Base-by-base conservation (phyloP, 2,797 vertebrate species). In the Eulemur rubriventer region DNA sequence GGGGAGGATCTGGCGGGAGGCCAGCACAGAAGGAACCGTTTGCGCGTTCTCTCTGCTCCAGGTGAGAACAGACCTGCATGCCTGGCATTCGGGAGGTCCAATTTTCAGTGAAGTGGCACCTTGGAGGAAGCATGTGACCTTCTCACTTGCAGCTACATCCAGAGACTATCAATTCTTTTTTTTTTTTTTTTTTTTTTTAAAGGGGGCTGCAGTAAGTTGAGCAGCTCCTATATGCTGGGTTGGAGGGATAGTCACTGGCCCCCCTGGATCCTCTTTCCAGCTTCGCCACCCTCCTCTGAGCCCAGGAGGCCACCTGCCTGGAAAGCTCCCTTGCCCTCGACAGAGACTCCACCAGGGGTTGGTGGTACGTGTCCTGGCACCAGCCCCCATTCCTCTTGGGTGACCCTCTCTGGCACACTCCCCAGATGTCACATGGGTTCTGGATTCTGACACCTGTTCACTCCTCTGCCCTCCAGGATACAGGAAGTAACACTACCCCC, bases 1-100 rank as follows among this genome's bases (percentile, higher is more conserved):
- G 67, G 20, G 55, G 84, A 55, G 81, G 33, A 26, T 0, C 91
- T 97, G 97, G 96, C 91, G 9, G 46, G 89, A 17, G 46, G 91
- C 95, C 97, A 86, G 89, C 57, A 4, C 57, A 35, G 90, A 82
- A 16, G 57, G 87, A 38, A 3, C 67, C 81, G 1, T 73, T 65
- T 43, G 82, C 59, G 67, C n/a, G 26, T 35, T 82, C 30, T 76
- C 63, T 24, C 43, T 5, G 52, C 79, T 63, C 11, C 16, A 91
- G 93, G 94, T 88, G 95, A 87, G 83, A 13, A 43, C 85, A 72
- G 89, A 16, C 61, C 72, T 28, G 73, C 43, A 0, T 0, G 43
- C 55, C 93, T 22, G n/a, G n/a, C 18, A 0, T 24, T 41, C 1
- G 1, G 52, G 50, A 72, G 88, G 91, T 24, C 81, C 17, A 6